Evolutionary conservation across 2,888 invertebrate genomes (phyloP).

Genomic region (Diachrysia chrysitis): DNA sequence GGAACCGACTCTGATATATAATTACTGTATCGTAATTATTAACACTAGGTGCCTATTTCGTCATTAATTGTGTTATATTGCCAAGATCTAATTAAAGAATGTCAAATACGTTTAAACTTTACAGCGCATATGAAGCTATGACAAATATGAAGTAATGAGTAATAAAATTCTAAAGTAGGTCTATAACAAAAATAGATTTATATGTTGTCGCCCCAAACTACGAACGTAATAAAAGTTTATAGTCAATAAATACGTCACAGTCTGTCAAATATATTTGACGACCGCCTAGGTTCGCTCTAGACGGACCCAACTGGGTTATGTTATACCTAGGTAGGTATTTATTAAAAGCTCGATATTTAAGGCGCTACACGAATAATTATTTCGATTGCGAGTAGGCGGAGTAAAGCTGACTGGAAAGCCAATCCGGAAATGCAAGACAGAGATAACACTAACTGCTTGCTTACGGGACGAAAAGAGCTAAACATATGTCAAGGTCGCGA

Average conservation of each 20-base stretch:
- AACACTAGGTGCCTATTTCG: no score
- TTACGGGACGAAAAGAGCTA: no score
- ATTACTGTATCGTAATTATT: no score
- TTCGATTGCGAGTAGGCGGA: no score
- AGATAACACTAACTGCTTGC: no score
- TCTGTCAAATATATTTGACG: constrained; percentile 69
- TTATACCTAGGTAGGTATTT: not conserved
- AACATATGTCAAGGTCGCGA: no score
- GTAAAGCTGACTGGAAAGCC: no score
- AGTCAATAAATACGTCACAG: constrained; percentile 68
- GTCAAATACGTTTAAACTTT: not conserved
- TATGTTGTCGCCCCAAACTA: constrained; percentile 25
- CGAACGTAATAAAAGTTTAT: constrained; percentile 71
- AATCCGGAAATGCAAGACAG: no score
- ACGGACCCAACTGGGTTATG: constrained; percentile 44
- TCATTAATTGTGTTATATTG: not conserved
- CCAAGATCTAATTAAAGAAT: not conserved
- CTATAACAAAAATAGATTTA: constrained; percentile 5
- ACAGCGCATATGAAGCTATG: not conserved
- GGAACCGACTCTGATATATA: no score
- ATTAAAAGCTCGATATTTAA: no score
- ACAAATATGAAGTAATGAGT: not conserved
- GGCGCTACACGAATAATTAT: no score
- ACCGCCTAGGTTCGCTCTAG: constrained; percentile 47
- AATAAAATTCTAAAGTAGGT: constrained; percentile 5